Evolutionary conservation across 1,140 invertebrate species (phyloP), one percentile per base, ranked within the genome.

Genomic region (Drosophila sp.): DNA sequence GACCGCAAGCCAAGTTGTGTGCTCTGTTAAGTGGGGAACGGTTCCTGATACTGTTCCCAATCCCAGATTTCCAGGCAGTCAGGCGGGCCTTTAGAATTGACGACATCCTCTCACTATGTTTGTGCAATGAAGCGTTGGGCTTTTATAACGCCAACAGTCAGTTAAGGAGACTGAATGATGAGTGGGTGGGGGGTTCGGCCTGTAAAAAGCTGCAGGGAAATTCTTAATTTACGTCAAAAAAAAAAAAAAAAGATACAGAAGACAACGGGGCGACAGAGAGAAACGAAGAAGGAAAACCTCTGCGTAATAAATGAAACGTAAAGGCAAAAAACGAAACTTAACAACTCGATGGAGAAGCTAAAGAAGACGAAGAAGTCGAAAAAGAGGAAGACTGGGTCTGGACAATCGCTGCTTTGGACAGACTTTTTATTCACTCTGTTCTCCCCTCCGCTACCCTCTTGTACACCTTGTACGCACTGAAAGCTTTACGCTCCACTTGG

Each of bases 91-190:
- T 85, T 76, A 80, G 79, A 79, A 87, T 69, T 55, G 64, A 29
- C 57, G 72, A 66, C 73, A 67, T 58, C 71, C 55, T 60, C 63
- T 72, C 74, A 85, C 81, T 85, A 81, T 85, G 75, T 86, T 85
- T 85, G 82, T 87, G 82, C 82, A 86, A 85, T 85, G 82, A 85
- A 86, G 82, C 82, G 82, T 87, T 81, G 63, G 76, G 83, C 82
- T 85, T 85, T 85, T 87, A 85, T 85, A 85, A 81, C 83, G 83
- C 82, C 82, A 85, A 86, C 82, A 79, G 82, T 81, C 82, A 79
- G 79, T 73, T 86, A 77, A 79, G 56, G 72, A 69, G 80, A 78
- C 75, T 79, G 40, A 47, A 54, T 54, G 40, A 64, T 47, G 50
- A 63, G 60, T 55, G 29, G 35, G 62, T 35, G 27, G 11, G 33